A percentile compares a stretch with the other conserved stretches of the same genome.
phyloP scores from a whole-genome alignment of 2,888 invertebrate species.

The Caenorhabditis virilis region DNA sequence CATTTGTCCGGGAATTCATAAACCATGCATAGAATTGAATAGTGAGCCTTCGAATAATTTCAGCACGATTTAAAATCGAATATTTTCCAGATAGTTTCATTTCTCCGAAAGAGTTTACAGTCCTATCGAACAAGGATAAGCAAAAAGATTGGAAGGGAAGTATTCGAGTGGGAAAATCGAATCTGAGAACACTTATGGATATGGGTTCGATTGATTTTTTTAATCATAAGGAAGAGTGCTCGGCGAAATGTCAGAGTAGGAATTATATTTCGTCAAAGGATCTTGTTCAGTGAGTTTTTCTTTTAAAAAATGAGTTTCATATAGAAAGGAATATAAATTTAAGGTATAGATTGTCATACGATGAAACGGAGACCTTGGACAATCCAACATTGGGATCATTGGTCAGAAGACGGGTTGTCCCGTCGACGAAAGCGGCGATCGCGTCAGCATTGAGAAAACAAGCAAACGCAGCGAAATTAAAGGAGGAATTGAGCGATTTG shows the following conservation, averaged over 20 bases:
- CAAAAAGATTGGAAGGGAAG: slow-evolving; percentile 72
- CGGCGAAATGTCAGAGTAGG: slow-evolving; percentile 70
- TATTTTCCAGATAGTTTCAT: too few relatives aligned
- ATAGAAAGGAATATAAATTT: neutral
- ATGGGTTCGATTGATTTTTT: slow-evolving; percentile 70
- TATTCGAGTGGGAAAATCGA: slow-evolving; percentile 69
- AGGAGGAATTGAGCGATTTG: too few relatives aligned
- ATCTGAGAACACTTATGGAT: slow-evolving; percentile 51
- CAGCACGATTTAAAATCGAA: too few relatives aligned
- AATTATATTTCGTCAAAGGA: slow-evolving; percentile 60
- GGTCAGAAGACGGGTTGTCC: too few relatives aligned
- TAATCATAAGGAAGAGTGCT: slow-evolving; percentile 69
- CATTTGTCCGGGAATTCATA: slow-evolving; percentile 71
- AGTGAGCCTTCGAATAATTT: too few relatives aligned
- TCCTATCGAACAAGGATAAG: slow-evolving; percentile 70
- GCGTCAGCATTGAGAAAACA: too few relatives aligned
- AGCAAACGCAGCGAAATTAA: too few relatives aligned
- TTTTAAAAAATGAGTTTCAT: neutral
- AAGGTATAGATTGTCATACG: neutral
- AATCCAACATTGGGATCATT: too few relatives aligned
- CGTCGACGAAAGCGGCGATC: too few relatives aligned
- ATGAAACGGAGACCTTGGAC: neutral
- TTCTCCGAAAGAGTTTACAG: slow-evolving; percentile 70
- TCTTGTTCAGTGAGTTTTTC: neutral
- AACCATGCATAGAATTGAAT: slow-evolving; percentile 69